Percentiles rank a stretch among this genome's conserved stretches.
phyloP scores from a whole-genome alignment of 2,888 invertebrate genomes.

The Acrobasis suavella region DNA sequence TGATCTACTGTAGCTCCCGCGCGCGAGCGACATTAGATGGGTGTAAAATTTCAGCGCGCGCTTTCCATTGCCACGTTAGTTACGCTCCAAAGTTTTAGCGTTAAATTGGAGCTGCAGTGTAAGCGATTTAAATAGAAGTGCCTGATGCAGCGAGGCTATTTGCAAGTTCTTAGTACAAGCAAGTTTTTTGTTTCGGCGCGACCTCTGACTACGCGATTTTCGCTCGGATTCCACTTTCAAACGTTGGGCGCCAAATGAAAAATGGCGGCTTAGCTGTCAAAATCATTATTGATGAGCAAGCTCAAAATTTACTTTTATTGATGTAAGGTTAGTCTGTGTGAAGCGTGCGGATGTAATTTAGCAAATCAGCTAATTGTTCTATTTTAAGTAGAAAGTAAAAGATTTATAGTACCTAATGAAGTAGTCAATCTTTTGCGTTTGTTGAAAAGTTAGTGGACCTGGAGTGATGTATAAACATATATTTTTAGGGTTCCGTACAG shows the following conservation, averaged over 20 bases:
- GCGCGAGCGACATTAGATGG: slow-evolving; percentile 46
- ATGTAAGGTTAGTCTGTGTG: slow-evolving; percentile 60
- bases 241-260: slow-evolving; percentile 65
- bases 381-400: not conserved
- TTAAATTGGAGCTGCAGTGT: slow-evolving; percentile 66
- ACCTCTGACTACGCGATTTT: slow-evolving; percentile 63
- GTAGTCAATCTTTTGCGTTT: not conserved
- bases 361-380: not conserved
- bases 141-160: slow-evolving; percentile 56
- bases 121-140: slow-evolving; percentile 55
- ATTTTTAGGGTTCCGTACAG: too few relatives aligned
- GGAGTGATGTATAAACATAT: too few relatives aligned
- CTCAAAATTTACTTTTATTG: slow-evolving; percentile 68
- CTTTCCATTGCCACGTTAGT: slow-evolving; percentile 65
- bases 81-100: slow-evolving; percentile 49
- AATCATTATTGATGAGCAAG: slow-evolving; percentile 74
- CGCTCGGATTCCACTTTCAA: slow-evolving; percentile 58
- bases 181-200: slow-evolving; percentile 63
- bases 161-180: slow-evolving; percentile 51
- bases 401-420: not conserved
- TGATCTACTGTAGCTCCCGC: slow-evolving; percentile 64
- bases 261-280: slow-evolving; percentile 75
- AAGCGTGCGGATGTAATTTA: slow-evolving; percentile 30
- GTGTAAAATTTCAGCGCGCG: slow-evolving; percentile 53
- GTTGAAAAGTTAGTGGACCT: too few relatives aligned